Conservation (phyloP, 2,888 invertebrate genomes). For the Malacosoma neustria region DNA sequence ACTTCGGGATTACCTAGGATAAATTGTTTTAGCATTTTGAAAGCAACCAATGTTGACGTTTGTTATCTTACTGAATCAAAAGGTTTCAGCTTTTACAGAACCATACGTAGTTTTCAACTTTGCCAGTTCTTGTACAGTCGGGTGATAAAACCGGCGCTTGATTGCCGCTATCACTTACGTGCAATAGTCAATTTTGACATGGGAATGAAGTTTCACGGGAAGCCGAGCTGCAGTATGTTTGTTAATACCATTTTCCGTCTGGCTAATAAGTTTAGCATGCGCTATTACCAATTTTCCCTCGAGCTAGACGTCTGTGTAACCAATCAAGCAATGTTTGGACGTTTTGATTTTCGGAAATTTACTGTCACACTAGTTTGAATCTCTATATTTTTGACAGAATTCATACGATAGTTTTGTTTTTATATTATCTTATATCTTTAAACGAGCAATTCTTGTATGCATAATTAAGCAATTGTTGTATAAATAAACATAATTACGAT, state of each 20-base stretch:
- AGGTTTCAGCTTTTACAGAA: too few species aligned
- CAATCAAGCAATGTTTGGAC: slow-evolving; percentile 70
- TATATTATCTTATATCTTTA: too few species aligned
- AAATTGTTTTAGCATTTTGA: slow-evolving; percentile 69
- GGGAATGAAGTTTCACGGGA: slow-evolving; percentile 58
- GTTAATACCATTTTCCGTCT: slow-evolving; percentile 72
- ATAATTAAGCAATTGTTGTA: too few species aligned
- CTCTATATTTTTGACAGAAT: too few species aligned
- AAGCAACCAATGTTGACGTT: slow-evolving; percentile 48
- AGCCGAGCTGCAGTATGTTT: slow-evolving; percentile 45
- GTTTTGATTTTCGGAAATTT: too few species aligned
- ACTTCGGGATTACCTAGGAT: slow-evolving; percentile 68
- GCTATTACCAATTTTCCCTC: slow-evolving; percentile 70
- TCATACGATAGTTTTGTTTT: too few species aligned
- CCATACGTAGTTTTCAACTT: slow-evolving; percentile 18
- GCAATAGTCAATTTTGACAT: slow-evolving; percentile 60
- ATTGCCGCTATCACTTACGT: slow-evolving; percentile 66
- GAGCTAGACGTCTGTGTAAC: slow-evolving; percentile 48
- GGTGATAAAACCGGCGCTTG: slow-evolving; percentile 47
- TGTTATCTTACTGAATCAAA: slow-evolving; percentile 57
- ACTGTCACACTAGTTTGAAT: too few species aligned
- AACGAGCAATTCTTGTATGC: too few species aligned
- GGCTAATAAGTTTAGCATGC: slow-evolving; percentile 72
- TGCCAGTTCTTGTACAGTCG: slow-evolving; percentile 38
- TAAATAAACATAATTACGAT: too few species aligned